Conservation (phyloP, 2,888 invertebrate genomes). For the Suillia variegata region DNA sequence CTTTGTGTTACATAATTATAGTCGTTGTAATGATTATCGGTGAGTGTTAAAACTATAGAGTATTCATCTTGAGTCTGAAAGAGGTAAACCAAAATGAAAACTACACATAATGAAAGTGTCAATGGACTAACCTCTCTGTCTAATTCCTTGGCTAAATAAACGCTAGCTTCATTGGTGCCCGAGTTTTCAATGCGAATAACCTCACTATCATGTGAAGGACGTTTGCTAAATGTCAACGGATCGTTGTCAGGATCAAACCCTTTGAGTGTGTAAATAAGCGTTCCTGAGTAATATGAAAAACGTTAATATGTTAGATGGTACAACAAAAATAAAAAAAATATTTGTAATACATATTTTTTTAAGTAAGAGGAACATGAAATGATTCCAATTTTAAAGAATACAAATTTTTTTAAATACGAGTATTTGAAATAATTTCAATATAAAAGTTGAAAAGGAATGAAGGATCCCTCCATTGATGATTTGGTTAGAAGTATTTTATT, state of each 20-base stretch:
- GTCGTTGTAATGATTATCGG: constrained; percentile 84
- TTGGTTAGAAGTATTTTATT: background rate
- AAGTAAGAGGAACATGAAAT: too few relatives aligned
- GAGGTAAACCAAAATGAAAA: constrained; percentile 11
- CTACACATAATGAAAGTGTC: background rate
- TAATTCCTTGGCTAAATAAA: constrained; percentile 85
- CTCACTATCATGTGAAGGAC: constrained; percentile 80
- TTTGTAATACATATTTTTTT: background rate
- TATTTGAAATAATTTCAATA: too few relatives aligned
- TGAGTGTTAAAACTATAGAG: constrained; percentile 83
- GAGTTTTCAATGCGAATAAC: constrained; percentile 83
- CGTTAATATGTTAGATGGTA: constrained; percentile 39
- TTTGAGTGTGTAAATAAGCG: constrained; percentile 78
- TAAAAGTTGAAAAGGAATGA: too few relatives aligned
- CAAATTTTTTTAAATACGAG: too few relatives aligned
- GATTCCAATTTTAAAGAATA: too few relatives aligned
- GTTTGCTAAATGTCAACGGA: constrained; percentile 79
- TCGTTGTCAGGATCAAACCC: constrained; percentile 89
- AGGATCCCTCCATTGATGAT: too few relatives aligned
- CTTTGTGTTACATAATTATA: constrained; percentile 90
- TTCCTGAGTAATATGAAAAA: constrained; percentile 64
- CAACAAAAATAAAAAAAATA: background rate
- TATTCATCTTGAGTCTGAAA: constrained; percentile 84
- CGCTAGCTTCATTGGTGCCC: constrained; percentile 81
- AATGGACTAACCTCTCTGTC: constrained; percentile 78